Conservation (phyloP, 2,113 vertebrate species). For the Passer domesticus region DNA sequence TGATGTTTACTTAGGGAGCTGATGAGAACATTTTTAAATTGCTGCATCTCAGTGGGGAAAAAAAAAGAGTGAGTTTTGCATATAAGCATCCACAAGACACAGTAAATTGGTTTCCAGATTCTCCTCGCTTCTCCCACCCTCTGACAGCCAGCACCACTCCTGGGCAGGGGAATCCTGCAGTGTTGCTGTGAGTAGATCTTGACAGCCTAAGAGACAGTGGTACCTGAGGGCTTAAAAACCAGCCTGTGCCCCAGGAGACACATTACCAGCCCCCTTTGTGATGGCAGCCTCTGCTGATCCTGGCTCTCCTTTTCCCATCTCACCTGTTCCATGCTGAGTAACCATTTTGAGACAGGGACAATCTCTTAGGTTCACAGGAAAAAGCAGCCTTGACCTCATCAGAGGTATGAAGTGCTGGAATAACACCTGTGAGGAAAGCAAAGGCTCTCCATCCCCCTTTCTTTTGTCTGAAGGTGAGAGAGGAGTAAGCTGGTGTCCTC, state of each 20-base stretch:
- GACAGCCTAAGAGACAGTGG: neutral
- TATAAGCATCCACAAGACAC: neutral
- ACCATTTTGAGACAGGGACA: rapidly evolving
- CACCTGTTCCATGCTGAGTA: neutral
- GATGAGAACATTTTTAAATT: neutral
- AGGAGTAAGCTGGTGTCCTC: neutral
- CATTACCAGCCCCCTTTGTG: neutral
- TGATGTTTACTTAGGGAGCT: neutral
- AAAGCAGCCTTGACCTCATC: neutral
- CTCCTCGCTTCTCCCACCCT: neutral
- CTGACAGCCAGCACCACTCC: neutral
- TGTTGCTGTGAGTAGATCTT: neutral
- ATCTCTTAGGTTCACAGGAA: neutral
- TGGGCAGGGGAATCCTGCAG: neutral
- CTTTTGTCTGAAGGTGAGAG: neutral
- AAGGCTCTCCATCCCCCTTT: neutral
- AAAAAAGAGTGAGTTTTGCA: neutral
- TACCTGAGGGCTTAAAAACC: neutral
- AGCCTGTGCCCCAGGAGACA: neutral
- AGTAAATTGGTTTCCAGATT: neutral
- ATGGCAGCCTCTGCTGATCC: neutral
- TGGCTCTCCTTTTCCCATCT: neutral
- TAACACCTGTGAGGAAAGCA: neutral
- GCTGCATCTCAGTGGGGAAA: neutral
- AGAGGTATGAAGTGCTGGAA: neutral